Evolutionary conservation across 2,113 vertebrate species (phyloP), one percentile per base, ranked within the genome.

Genomic region (Lepus europaeus): DNA sequence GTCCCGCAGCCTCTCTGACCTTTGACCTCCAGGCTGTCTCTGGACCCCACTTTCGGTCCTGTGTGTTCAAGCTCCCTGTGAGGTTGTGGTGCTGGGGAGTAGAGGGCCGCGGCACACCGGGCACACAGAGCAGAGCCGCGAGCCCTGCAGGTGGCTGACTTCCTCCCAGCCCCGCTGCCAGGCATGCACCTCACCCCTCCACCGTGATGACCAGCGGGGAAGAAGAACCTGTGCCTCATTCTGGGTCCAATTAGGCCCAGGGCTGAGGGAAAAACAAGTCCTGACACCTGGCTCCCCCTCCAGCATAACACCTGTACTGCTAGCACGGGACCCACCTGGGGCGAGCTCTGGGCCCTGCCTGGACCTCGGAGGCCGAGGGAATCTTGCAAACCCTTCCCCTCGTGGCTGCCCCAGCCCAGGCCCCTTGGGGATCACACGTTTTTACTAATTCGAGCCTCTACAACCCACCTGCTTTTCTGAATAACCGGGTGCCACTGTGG

Each of bases 241-340:
- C 53, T 7, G 77, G 91, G 95, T 69, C 63, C 95, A 96, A 81
- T 96, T 89, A 97, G 90, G n/a, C 83, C 90, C 94, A 51, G 78
- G 19, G 95, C 49, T 14, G 36, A 74, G 91, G 45, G 91, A 81
- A 78, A 97, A 97, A 95, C 92, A 92, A 88, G 93, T 2, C 61
- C 6, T 5, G 95, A 97, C 91, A 97, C 87, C 90, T 94, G 94
- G 76, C 25, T 89, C 87, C 0, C 0, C 49, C 90, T 83, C 87
- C 66, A 81, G 87, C 93, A 95, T 93, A 93, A 86, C 94, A 68
- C 61, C 93, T 72, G 83, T 74, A 80, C 92, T 92, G 74, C 68
- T 53, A 80, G 31, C 68, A 81, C 19, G 90, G 85, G 95, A 70
- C 90, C 53, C 51, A 81, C 94, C 61, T 39, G 92, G 87, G 91